These are phyloP conservation scores for Dendrolimus houi DNA, from an alignment of 2,888 invertebrate genomes.

Conservation along the genomic window DNA sequence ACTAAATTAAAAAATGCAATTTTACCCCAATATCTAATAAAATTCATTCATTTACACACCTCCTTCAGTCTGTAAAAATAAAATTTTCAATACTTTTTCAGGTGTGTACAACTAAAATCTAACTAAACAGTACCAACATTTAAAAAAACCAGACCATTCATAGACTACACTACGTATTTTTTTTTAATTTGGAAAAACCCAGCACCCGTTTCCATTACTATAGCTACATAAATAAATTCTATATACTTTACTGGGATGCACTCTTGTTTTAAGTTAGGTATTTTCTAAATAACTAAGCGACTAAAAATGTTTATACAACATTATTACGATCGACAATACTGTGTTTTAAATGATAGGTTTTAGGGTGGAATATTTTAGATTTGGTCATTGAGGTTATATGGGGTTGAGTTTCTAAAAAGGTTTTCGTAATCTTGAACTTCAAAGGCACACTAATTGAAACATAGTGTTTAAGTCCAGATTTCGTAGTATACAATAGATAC, in stretches of 20 bases:
- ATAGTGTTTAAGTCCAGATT: too few species aligned
- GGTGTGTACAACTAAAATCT: neutral
- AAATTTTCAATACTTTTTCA: too few species aligned
- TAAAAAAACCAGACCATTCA: constrained; percentile 11
- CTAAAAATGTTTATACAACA: constrained; percentile 41
- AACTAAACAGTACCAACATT: constrained; percentile 7
- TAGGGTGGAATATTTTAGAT: neutral
- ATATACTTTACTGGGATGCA: constrained; percentile 62
- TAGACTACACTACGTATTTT: constrained; percentile 12
- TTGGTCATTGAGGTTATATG: neutral
- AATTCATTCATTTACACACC: too few species aligned
- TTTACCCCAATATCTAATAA: too few species aligned
- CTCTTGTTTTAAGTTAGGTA: constrained; percentile 49
- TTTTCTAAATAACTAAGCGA: constrained; percentile 9
- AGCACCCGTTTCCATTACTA: constrained; percentile 61
- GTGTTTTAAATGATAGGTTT: constrained; percentile 13
- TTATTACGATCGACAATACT: constrained; percentile 50
- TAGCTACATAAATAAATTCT: constrained; percentile 40
- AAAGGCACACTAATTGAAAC: too few species aligned
- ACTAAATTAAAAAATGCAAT: too few species aligned
- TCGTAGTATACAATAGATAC: too few species aligned
- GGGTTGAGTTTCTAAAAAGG: too few species aligned
- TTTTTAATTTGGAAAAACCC: constrained; percentile 37
- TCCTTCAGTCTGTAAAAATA: too few species aligned
- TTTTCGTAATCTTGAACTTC: too few species aligned